Evolutionary conservation across 2,888 invertebrate genomes (phyloP), one percentile per base, ranked within the genome.

Genomic region (Timema cristinae): DNA sequence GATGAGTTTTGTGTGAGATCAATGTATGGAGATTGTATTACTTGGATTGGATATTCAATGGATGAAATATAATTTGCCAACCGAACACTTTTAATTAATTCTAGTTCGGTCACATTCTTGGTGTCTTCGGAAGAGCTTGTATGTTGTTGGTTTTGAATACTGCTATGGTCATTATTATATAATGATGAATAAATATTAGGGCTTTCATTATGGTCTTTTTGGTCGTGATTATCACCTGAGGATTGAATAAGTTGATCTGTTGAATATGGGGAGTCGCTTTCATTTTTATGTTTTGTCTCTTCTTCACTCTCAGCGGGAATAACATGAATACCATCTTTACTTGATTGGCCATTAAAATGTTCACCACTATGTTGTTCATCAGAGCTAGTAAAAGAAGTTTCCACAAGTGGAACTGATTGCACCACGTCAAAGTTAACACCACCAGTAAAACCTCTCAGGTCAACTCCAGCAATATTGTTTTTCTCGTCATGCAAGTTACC

Each of bases 1-100:
- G 63, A 63, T 16, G 81, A 79, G 66, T 82, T 77, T 76, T 83
- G 82, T 47, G 67, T 70, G 61, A 90, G 82, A 77, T 90, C 90
- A 71, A 89, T 84, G n/a, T 89, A 78, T 16, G 90, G 89, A 15
- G 93, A 88, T 77, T 91, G 88, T 72, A 91, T 86, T 70, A 89
- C 85, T 76, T 90, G 89, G 61, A 90, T 86, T 10, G 92, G 90
- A 80, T 91, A 90, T 76, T 91, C 90, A 61, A 91, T 84, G 2
- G 90, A 89, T 61, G 91, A 89, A 0, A 90, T 84, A 77, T 86
- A 91, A 78, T 91, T 89, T 5, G 87, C 88, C 7, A 92, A 77
- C 61, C 89, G 88, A 69, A 91, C 84, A 78, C 91, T 91, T 77
- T 89, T 87, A 67, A 87, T 81, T 47, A 90, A 82, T 77, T 88